phyloP scores from a whole-genome alignment of 2,797 vertebrate species.

The Acropternis orthonyx region DNA sequence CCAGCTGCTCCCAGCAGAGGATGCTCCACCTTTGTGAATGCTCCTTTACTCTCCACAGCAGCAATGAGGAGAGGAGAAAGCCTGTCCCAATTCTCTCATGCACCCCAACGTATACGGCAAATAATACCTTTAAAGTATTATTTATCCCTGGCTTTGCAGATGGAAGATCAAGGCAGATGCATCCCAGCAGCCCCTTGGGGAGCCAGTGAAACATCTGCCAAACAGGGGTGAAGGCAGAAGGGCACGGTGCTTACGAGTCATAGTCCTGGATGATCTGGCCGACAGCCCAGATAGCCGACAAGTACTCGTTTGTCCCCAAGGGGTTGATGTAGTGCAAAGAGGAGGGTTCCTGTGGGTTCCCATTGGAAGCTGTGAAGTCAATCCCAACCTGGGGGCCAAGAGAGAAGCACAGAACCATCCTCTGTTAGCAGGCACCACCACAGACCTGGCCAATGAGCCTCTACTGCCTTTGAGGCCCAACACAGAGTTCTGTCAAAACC shows the following conservation, averaged over 20 bases:
- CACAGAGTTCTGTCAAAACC: background rate
- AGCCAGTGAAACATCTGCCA: background rate
- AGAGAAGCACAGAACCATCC: background rate
- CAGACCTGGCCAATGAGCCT: background rate
- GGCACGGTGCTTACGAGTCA: conserved; percentile 85
- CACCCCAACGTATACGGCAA: background rate
- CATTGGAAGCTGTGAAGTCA: conserved; percentile 98
- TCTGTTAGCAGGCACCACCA: background rate
- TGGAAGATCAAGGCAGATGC: background rate
- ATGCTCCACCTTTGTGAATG: background rate
- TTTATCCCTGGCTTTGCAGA: background rate
- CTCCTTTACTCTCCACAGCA: background rate
- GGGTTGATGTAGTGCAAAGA: conserved; percentile 98
- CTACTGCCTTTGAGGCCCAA: background rate
- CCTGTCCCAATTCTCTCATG: background rate
- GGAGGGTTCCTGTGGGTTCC: conserved; percentile 91
- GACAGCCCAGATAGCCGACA: conserved; percentile 94
- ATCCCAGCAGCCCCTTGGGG: background rate
- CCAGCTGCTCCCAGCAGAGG: background rate
- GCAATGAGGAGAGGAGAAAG: background rate
- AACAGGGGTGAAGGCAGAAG: background rate
- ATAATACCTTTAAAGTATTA: background rate
- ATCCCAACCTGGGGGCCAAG: conserved; percentile 87
- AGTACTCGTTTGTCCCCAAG: conserved; percentile 94
- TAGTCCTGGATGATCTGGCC: conserved; percentile 99